A percentile compares a stretch with the other conserved stretches of the same genome.
These are phyloP conservation scores for Mesorhabditis belari DNA, from an alignment of 2,888 invertebrate species.

Conservation along the genomic window DNA sequence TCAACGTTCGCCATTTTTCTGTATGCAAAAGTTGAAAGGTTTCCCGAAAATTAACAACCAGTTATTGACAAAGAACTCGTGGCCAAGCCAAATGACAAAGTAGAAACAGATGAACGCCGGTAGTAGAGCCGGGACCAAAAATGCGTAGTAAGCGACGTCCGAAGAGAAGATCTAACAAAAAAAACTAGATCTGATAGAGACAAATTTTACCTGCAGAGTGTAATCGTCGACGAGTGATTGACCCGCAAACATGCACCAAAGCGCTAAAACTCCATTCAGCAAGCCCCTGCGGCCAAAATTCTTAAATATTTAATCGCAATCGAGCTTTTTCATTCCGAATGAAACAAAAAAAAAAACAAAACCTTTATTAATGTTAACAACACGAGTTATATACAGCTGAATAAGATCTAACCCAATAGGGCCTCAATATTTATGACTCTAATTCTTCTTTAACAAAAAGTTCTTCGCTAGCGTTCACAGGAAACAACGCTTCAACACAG, in stretches of 20 bases:
- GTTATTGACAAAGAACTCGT: slow-evolving; percentile 40
- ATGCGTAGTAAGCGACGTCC: slow-evolving; percentile 22
- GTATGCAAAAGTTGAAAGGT: not conserved
- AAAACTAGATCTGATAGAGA: not conserved
- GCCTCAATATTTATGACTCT: too few relatives aligned
- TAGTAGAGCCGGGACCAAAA: slow-evolving; percentile 27
- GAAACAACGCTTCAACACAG: too few relatives aligned
- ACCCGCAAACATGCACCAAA: not conserved
- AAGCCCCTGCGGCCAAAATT: not conserved
- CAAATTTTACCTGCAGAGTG: not conserved
- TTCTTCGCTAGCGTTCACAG: too few relatives aligned
- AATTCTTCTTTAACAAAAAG: too few relatives aligned
- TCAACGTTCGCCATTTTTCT: slow-evolving; percentile 25
- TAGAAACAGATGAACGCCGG: slow-evolving; percentile 31
- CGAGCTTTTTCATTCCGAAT: not conserved
- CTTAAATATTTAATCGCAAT: not conserved
- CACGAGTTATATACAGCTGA: too few relatives aligned
- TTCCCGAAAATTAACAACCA: slow-evolving; percentile 1
- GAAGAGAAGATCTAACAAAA: slow-evolving; percentile 14
- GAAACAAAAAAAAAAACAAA: not conserved
- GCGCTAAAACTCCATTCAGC: too few relatives aligned
- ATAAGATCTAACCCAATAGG: too few relatives aligned
- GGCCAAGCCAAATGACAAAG: slow-evolving; percentile 33
- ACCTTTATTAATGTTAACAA: too few relatives aligned
- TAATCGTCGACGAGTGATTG: not conserved